Evolutionary conservation across 2,113 vertebrate genomes (phyloP).

Genomic region (Phaethon lepturus): DNA sequence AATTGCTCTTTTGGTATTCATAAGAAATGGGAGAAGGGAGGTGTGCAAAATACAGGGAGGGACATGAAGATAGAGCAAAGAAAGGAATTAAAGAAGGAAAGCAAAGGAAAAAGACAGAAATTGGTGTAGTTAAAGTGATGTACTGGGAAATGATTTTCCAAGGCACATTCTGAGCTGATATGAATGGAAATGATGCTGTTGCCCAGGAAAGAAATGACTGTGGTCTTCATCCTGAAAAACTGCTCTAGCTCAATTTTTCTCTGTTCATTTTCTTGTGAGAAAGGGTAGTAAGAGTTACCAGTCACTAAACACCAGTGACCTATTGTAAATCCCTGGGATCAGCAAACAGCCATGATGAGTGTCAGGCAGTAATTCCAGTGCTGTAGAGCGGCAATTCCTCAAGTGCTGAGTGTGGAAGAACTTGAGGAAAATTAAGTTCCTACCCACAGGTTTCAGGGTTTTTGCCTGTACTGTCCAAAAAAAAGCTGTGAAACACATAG

Average conservation of each 20-base stretch:
- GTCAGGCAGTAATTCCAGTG: slow-evolving; percentile 13
- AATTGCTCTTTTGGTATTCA: neutral
- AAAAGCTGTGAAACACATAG: neutral
- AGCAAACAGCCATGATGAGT: neutral
- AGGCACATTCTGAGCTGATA: neutral
- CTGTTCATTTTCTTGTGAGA: neutral
- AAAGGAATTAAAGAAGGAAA: neutral
- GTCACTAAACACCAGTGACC: slow-evolving; percentile 6
- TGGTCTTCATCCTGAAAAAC: neutral
- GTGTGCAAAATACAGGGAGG: neutral
- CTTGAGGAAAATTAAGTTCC: neutral
- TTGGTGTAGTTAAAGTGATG: neutral
- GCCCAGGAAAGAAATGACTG: neutral
- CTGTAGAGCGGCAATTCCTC: neutral
- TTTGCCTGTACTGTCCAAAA: neutral
- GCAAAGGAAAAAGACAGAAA: neutral
- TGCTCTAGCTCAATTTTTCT: neutral
- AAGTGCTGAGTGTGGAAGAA: neutral
- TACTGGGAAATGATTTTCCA: neutral
- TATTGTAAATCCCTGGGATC: slow-evolving; percentile 35
- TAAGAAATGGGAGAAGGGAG: neutral
- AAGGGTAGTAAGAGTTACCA: neutral
- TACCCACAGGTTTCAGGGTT: neutral
- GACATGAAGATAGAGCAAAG: neutral
- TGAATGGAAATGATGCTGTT: neutral